A percentile compares a stretch with the other conserved stretches of the same genome.
Evolutionary conservation across 2,888 invertebrate genomes (phyloP).

Genomic region (Zygogramma bicolorata): DNA sequence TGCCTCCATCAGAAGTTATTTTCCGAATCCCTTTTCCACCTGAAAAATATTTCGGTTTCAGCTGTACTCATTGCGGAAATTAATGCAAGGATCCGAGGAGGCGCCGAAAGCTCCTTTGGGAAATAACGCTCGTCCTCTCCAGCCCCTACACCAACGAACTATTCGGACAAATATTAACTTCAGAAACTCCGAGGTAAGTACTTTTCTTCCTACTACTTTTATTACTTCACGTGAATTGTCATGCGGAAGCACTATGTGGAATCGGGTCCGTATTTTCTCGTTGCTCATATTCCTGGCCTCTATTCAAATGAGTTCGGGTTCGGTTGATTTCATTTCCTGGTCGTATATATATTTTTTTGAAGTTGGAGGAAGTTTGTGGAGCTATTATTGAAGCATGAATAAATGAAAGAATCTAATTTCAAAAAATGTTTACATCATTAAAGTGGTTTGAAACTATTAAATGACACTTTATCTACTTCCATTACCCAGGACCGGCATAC

Average conservation of each 20-base stretch:
- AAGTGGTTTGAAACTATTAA: too few species aligned
- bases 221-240: conserved; percentile 40
- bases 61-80: conserved; percentile 87
- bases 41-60: conserved; percentile 65
- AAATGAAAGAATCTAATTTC: background rate
- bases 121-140: conserved; percentile 94
- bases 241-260: conserved; percentile 10
- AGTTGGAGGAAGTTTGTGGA: conserved; percentile 20
- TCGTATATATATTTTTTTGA: conserved; percentile 25
- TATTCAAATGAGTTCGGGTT: conserved; percentile 35
- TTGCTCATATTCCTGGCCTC: conserved; percentile 35
- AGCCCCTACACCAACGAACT: conserved; percentile 91
- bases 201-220: conserved; percentile 33
- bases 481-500: too few species aligned
- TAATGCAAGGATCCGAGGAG: conserved; percentile 90
- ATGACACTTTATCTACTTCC: too few species aligned
- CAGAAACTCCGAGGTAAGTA: conserved; percentile 70
- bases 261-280: conserved; percentile 30
- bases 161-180: conserved; percentile 98
- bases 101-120: conserved; percentile 92
- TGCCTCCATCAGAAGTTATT: background rate
- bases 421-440: too few species aligned
- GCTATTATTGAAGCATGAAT: conserved; percentile 25
- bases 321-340: conserved; percentile 24
- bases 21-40: conserved; percentile 15